phyloP scores from a whole-genome alignment of 92 coral and sea anemone genomes.

The Actinostola sp. region DNA sequence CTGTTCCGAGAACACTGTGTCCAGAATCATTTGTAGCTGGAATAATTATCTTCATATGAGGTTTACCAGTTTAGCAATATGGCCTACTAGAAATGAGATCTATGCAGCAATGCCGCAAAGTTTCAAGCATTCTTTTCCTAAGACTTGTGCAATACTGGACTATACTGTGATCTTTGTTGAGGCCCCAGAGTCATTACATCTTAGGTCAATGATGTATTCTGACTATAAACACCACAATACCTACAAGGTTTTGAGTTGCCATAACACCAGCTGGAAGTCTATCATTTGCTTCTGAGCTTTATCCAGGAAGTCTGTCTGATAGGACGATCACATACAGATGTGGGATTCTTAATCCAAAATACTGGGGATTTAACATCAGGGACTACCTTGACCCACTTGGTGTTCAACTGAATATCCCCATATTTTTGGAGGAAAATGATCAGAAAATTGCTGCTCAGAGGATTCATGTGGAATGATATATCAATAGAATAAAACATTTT shows the following conservation, averaged over 20 bases:
- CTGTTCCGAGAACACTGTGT: conserved; percentile 13
- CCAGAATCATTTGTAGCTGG: conserved; percentile 37
- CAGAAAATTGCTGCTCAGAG: conserved; percentile 42
- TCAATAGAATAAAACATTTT: conserved; percentile 40
- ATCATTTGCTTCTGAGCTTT: conserved; percentile 47
- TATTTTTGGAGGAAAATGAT: conserved; percentile 44
- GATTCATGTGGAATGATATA: conserved; percentile 54
- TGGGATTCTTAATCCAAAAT: conserved; percentile 57
- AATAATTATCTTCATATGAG: conserved; percentile 31
- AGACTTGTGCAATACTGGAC: conserved; percentile 19
- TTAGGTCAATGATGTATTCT: conserved; percentile 45
- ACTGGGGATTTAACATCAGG: conserved; percentile 57
- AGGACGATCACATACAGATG: conserved; percentile 45
- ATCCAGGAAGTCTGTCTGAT: conserved; percentile 47
- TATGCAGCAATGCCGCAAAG: conserved; percentile 53
- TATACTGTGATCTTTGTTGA: conserved; percentile 4
- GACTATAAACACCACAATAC: conserved; percentile 67
- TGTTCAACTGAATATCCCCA: conserved; percentile 47
- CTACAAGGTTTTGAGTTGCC: conserved; percentile 49
- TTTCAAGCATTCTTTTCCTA: conserved; percentile 52
- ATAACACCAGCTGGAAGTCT: conserved; percentile 60
- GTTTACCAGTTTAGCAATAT: conserved; percentile 28
- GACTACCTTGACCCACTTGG: conserved; percentile 45
- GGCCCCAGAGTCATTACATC: conserved; percentile 25
- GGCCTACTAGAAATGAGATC: conserved; percentile 48